phyloP scores from a whole-genome alignment of 2,888 invertebrate species.

The Carabus problematicus region DNA sequence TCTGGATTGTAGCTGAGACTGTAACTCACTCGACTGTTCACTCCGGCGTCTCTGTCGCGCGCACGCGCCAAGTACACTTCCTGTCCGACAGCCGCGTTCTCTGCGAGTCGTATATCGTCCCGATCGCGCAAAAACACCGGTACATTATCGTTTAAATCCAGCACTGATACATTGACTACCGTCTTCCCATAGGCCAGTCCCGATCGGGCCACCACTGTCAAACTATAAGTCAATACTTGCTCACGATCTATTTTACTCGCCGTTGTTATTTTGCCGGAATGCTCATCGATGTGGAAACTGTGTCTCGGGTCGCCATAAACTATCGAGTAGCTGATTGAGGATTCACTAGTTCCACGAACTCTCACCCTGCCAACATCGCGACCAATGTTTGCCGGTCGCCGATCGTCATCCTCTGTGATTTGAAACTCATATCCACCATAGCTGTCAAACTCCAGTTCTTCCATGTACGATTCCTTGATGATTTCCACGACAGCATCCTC shows the following conservation, averaged over 20 bases:
- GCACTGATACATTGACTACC: slow-evolving; percentile 79
- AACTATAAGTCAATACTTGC: slow-evolving; percentile 74
- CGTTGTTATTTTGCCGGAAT: slow-evolving; percentile 79
- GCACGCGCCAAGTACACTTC: slow-evolving; percentile 90
- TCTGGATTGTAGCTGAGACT: slow-evolving; percentile 81
- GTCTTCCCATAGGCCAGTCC: slow-evolving; percentile 80
- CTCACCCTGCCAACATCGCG: slow-evolving; percentile 81
- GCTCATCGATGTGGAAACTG: slow-evolving; percentile 81
- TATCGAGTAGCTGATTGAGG: slow-evolving; percentile 74
- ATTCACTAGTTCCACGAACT: slow-evolving; percentile 59
- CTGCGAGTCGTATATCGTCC: slow-evolving; percentile 80
- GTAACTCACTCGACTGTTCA: slow-evolving; percentile 87
- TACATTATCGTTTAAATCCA: slow-evolving; percentile 91
- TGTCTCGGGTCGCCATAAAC: slow-evolving; percentile 79
- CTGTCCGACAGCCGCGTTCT: slow-evolving; percentile 93
- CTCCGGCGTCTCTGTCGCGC: slow-evolving; percentile 84
- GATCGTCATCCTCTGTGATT: slow-evolving; percentile 81
- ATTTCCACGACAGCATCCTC: slow-evolving; percentile 84
- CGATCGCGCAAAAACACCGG: slow-evolving; percentile 82
- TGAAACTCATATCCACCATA: slow-evolving; percentile 82
- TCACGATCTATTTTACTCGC: slow-evolving; percentile 86
- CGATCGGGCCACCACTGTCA: slow-evolving; percentile 81
- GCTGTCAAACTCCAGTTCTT: slow-evolving; percentile 77
- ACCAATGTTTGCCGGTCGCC: slow-evolving; percentile 64
- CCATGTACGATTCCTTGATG: slow-evolving; percentile 74